phyloP scores from a whole-genome alignment of 92 coral and sea anemone species.

The Phenganax stokvisi region DNA sequence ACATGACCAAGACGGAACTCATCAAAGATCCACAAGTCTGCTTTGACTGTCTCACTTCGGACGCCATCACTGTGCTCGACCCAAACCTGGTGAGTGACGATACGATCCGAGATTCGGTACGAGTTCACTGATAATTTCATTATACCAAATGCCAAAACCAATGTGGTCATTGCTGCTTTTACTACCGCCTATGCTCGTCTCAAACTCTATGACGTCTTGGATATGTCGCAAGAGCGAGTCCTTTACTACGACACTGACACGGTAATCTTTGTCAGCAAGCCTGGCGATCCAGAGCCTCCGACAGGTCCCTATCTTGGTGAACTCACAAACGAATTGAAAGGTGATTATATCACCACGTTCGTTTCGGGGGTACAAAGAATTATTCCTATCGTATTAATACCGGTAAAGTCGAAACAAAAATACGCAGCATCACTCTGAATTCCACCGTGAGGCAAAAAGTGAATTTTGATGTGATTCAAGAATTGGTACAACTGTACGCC shows the following conservation, averaged over 20 bases:
- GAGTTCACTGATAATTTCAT: background rate
- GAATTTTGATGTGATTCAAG: background rate
- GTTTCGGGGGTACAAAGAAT: background rate
- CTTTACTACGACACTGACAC: background rate
- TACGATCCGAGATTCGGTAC: background rate
- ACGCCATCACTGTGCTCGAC: background rate
- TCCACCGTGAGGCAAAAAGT: background rate
- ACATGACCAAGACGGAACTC: no score
- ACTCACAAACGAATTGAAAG: background rate
- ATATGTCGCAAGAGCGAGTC: background rate
- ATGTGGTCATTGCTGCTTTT: background rate
- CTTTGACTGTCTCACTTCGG: no score
- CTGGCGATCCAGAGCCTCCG: conserved; percentile 10
- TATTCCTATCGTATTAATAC: background rate
- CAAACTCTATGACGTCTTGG: background rate
- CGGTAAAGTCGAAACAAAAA: background rate
- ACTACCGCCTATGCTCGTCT: background rate
- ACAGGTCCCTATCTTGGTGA: conserved; percentile 16
- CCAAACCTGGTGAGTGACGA: background rate
- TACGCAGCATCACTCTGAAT: background rate
- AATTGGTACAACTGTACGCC: background rate
- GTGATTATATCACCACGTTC: background rate
- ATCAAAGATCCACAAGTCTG: no score
- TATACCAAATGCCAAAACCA: background rate
- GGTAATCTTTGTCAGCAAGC: background rate